Base-by-base conservation (phyloP, 2,888 invertebrate genomes). In the Thecophora atra region DNA sequence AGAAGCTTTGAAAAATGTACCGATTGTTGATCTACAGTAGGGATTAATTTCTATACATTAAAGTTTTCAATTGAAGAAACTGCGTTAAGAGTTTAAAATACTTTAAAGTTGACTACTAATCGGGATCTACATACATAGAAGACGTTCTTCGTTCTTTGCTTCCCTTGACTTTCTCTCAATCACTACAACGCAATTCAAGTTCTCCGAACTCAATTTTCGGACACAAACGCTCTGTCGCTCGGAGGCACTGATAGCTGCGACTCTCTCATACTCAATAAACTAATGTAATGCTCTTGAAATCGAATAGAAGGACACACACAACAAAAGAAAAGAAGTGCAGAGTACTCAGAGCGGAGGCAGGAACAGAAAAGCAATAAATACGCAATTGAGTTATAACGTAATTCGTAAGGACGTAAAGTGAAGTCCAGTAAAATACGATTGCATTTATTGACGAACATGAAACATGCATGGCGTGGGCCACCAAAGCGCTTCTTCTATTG, bases 381-480 rank as follows among this genome's bases (percentile, higher is more conserved):
- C 70, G 70, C 70, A 70, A 70, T 70, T 70, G 70, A 70, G 70
- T 70, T 70, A 70, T 70, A 70, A 62, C 70, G 70, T 63, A 70
- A 70, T 70, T 70, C 70, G 70, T 70, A 70, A 70, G 58, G 58
- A 44, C 68, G 58, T 68, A 56, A 58, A 68, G 67, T 58, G 42
- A 56, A 56, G 68, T 56, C 68, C 68, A 58, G 68, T 56, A 37
- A 42, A 58, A 42, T 44, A 42, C 58, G 66, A 66, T 66, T 66
- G 66, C 66, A 66, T 66, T 66, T 66, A 66, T 66, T 51, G 58
- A 58, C 56, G 58, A 30, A 68, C n/a, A 42, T 58, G 68, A n/a
- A n/a, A n/a, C 17, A 64, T 8, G 11, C 44, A 8, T 64, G 60
- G 60, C 28, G 60, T 26, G 30, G 15, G 44, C 51, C 13, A 17